Evolutionary conservation across 2,797 vertebrate species (phyloP), one percentile per base, ranked within the genome.

Genomic region (Mormyrops attenuatus): DNA sequence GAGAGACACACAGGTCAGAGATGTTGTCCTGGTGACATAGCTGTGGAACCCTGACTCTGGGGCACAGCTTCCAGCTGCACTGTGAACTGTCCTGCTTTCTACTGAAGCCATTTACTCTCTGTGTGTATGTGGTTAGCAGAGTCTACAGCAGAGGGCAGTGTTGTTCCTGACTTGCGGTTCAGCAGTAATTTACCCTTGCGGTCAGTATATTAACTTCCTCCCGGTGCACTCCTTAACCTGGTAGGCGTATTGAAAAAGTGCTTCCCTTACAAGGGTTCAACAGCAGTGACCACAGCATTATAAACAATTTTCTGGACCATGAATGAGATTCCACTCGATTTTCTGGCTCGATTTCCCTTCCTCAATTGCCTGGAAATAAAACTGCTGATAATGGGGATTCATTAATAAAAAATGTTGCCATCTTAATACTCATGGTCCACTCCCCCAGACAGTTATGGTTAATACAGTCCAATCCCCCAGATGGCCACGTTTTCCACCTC

Each of bases 311-410:
- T 63, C 7, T 34, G 26, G 30, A 34, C 13, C 20, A 17, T n/a
- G 8, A 22, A 63, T 38, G 7, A 30, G 52, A 82, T 89, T 91
- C 52, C 22, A 90, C 88, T 91, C 4, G 44, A 90, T 93, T 92
- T 91, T 85, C 91, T 91, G 52, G 22, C 89, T 88, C 52, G 87
- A 82, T 80, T 89, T 8, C 20, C 3, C 20, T 52, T 88, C 88
- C 38, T 89, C 53, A 88, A 92, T 91, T 93, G 92, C 93, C 63
- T 13, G 85, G 66, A 92, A 93, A 91, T 73, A 84, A 89, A 88
- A 92, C 92, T 92, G 88, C 90, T 34, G 82, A 49, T 92, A 93
- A 93, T 90, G 26, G 15, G 88, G 53, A 88, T 22, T 91, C 13
- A 60, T 88, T 88, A 8, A 85, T 87, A 91, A 47, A 90, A 90